phyloP scores from a whole-genome alignment of 1,140 invertebrate species.

The Stegodyphus mimosarum region DNA sequence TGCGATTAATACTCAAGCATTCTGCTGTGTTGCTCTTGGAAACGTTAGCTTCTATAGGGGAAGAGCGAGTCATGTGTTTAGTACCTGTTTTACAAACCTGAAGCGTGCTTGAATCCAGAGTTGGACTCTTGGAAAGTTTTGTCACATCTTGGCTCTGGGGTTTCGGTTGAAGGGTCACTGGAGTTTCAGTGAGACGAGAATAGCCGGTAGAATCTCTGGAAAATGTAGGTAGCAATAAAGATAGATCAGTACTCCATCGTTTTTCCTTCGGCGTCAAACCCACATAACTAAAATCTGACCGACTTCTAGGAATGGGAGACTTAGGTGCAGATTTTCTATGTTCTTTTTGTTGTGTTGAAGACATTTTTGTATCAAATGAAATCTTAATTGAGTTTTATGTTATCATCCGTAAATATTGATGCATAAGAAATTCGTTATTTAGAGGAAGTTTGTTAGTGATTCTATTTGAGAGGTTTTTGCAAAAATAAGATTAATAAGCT shows the following conservation, averaged over 20 bases:
- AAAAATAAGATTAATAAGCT: no score
- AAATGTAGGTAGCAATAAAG: conserved; percentile 24
- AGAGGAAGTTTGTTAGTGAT: no score
- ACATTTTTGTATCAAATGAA: not conserved
- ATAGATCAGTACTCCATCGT: conserved; percentile 43
- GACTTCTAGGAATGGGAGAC: conserved; percentile 35
- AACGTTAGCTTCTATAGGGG: not conserved
- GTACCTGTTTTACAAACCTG: no score
- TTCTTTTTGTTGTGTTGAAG: not conserved
- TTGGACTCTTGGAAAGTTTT: conserved; percentile 16
- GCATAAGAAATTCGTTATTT: no score
- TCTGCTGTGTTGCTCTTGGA: not conserved
- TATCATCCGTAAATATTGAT: no score
- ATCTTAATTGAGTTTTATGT: no score
- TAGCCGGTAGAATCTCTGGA: conserved; percentile 30
- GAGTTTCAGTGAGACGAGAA: conserved; percentile 33
- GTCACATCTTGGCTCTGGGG: not conserved
- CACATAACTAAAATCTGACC: conserved; percentile 47
- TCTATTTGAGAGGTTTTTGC: no score
- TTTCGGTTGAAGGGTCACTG: conserved; percentile 46
- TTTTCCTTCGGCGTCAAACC: conserved; percentile 39
- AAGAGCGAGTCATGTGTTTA: not conserved
- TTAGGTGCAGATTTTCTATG: not conserved
- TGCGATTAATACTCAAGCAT: not conserved
- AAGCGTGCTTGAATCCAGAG: not conserved